Evolutionary conservation across 2,113 vertebrate genomes (phyloP).

Genomic region (Channa maculata): DNA sequence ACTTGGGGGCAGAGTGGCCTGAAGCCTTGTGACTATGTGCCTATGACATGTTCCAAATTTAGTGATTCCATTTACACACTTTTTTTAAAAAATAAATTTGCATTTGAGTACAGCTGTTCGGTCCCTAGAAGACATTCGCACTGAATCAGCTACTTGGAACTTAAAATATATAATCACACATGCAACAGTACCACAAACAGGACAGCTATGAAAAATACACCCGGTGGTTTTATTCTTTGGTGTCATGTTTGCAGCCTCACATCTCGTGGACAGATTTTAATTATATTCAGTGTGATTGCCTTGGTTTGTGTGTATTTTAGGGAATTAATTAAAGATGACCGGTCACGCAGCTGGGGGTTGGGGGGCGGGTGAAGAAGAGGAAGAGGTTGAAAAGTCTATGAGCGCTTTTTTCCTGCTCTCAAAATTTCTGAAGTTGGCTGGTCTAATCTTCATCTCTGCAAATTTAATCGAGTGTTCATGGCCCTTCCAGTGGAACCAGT

Average conservation of each 20-base stretch:
- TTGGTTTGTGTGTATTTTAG: slow-evolving; percentile 14
- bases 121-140: slow-evolving; percentile 24
- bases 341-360: background rate
- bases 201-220: background rate
- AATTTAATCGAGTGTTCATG: slow-evolving; percentile 95
- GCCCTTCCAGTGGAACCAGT: slow-evolving; percentile 99
- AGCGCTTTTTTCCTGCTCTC: slow-evolving; percentile 91
- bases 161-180: slow-evolving; percentile 28
- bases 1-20: slow-evolving; percentile 5
- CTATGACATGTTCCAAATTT: slow-evolving; percentile 40
- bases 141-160: slow-evolving; percentile 10
- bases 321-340: slow-evolving; percentile 13
- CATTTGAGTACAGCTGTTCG: slow-evolving; percentile 9
- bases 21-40: slow-evolving; percentile 50
- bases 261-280: slow-evolving; percentile 23
- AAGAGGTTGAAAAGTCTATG: slow-evolving; percentile 72
- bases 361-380: background rate
- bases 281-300: slow-evolving; percentile 24
- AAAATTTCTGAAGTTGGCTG: slow-evolving; percentile 90
- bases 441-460: slow-evolving; percentile 96
- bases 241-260: slow-evolving; percentile 5
- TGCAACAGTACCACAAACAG: background rate
- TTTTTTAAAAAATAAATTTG: slow-evolving; percentile 3
- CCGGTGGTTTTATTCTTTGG: slow-evolving; percentile 28
- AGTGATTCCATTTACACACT: slow-evolving; percentile 23